Conservation (phyloP, 2,797 vertebrate genomes). For the Austrolebias charrua region DNA sequence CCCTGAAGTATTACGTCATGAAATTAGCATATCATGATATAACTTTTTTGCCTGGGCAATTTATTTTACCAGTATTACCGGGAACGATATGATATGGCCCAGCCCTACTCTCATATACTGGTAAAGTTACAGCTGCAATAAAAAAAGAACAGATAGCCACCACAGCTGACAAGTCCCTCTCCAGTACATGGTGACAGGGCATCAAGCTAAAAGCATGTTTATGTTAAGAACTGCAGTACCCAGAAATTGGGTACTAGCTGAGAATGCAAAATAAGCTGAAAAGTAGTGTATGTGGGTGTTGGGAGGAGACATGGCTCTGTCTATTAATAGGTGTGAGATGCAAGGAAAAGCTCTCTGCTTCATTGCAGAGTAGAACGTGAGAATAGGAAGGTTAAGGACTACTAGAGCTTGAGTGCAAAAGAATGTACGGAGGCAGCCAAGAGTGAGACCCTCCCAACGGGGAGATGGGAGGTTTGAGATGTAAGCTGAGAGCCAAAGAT, state of each 20-base stretch:
- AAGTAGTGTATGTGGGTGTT: slow-evolving; percentile 13
- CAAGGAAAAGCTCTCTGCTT: background rate
- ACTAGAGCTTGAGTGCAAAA: slow-evolving; percentile 7
- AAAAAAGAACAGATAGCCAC: too few relatives aligned
- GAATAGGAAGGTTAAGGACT: slow-evolving; percentile 5
- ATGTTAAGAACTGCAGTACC: background rate
- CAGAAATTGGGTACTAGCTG: background rate
- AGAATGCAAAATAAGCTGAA: background rate
- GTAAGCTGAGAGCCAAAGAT: slow-evolving; percentile 4
- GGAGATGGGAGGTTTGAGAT: slow-evolving; percentile 12
- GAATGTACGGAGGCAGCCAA: slow-evolving; percentile 14
- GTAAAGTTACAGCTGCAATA: too few relatives aligned
- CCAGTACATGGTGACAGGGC: too few relatives aligned
- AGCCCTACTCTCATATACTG: too few relatives aligned
- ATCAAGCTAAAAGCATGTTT: too few relatives aligned
- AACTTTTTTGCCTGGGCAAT: too few relatives aligned
- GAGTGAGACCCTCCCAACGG: background rate
- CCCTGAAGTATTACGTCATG: too few relatives aligned
- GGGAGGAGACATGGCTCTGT: background rate
- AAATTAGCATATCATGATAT: too few relatives aligned
- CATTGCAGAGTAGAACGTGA: slow-evolving; percentile 8
- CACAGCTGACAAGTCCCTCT: too few relatives aligned
- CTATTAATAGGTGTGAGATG: slow-evolving; percentile 5
- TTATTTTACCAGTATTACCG: too few relatives aligned
- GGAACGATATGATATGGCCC: too few relatives aligned